These are phyloP conservation scores for Bombus breviceps DNA, from an alignment of 1,140 invertebrate species.

Conservation along the genomic window DNA sequence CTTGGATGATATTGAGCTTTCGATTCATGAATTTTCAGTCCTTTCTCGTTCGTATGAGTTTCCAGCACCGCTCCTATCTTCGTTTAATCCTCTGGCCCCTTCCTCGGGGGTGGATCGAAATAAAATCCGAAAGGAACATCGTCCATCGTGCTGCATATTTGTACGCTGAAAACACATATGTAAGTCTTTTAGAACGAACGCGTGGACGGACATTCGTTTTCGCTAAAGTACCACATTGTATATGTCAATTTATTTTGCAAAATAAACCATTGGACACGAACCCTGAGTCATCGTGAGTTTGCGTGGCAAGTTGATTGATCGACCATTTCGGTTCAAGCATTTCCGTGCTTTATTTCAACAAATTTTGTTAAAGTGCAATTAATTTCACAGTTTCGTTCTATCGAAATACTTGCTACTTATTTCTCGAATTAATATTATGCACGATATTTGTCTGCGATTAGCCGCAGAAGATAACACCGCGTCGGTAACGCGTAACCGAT, in stretches of 20 bases:
- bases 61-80: conserved; percentile 1
- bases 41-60: conserved; percentile 26
- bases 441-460: background rate
- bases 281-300: background rate
- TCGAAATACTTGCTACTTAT: too few relatives aligned
- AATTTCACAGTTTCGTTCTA: too few relatives aligned
- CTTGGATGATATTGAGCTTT: conserved; percentile 40
- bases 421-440: too few relatives aligned
- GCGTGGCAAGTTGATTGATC: background rate
- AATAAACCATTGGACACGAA: conserved; percentile 75
- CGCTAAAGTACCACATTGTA: conserved; percentile 76
- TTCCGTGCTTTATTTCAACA: background rate
- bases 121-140: conserved; percentile 67
- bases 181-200: conserved; percentile 51
- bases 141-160: conserved; percentile 60
- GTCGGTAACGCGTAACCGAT: conserved; percentile 29
- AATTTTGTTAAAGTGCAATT: background rate
- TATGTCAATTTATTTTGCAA: conserved; percentile 81
- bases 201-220: conserved; percentile 70
- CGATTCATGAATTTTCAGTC: conserved; percentile 22
- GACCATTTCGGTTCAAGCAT: background rate
- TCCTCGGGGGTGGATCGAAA: conserved; percentile 30
- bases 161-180: conserved; percentile 25
- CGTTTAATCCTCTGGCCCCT: conserved; percentile 18
- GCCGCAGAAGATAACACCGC: background rate